Conservation (phyloP, 2,113 vertebrate genomes). For the Bos taurus region DNA sequence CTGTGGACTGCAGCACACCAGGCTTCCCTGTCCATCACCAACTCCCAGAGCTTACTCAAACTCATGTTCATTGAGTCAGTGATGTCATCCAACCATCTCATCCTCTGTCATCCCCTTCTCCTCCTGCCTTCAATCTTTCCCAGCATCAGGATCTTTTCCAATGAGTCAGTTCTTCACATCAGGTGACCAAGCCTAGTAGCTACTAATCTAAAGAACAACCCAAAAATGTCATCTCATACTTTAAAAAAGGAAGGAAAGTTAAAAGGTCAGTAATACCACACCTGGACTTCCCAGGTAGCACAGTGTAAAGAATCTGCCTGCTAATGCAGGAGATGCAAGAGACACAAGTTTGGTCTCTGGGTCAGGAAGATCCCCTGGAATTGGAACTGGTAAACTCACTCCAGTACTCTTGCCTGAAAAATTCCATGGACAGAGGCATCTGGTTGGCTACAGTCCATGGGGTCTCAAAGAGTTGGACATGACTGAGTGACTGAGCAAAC, state of each 20-base stretch:
- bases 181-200: background rate
- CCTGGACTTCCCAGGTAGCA: background rate
- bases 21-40: background rate
- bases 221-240: background rate
- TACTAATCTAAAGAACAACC: background rate
- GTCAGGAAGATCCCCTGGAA: background rate
- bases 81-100: background rate
- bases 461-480: background rate
- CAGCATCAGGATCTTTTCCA: background rate
- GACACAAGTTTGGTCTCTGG: background rate
- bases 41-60: background rate
- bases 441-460: background rate
- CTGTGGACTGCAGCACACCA: background rate
- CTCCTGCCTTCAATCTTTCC: background rate
- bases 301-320: background rate
- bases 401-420: background rate
- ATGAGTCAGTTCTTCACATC: background rate
- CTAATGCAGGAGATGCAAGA: background rate
- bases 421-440: background rate
- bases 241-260: background rate
- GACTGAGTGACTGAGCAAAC: background rate
- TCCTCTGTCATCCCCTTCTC: background rate
- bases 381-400: background rate
- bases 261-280: background rate
- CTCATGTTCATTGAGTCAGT: background rate